Conservation (phyloP, 2,888 invertebrate species). For the Eledona agricola region DNA sequence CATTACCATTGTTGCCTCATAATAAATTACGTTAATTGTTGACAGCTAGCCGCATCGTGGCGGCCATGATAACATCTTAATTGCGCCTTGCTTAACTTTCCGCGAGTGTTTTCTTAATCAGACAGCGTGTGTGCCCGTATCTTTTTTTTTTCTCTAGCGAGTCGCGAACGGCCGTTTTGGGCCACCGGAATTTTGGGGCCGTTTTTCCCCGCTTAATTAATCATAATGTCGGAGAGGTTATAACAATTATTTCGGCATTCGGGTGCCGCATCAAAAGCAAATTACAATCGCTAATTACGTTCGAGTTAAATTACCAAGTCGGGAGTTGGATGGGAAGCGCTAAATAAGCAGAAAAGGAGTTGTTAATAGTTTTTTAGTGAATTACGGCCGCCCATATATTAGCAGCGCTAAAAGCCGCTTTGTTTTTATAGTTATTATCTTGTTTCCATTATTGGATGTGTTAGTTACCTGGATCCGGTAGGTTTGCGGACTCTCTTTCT, state of each 20-base stretch:
- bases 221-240: constrained; percentile 2
- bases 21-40: constrained; percentile 65
- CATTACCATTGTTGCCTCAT: constrained; percentile 63
- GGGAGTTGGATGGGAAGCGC: constrained; percentile 42
- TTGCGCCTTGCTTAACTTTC: constrained; percentile 61
- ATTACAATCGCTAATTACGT: constrained; percentile 45
- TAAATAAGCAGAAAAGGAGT: constrained; percentile 54
- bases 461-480: constrained; percentile 53
- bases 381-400: constrained; percentile 52
- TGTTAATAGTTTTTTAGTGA: constrained; percentile 53
- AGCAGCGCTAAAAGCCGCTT: constrained; percentile 54
- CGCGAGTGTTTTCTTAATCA: constrained; percentile 61
- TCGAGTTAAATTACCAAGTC: constrained; percentile 42
- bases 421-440: constrained; percentile 58
- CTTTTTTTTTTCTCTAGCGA: too few relatives aligned
- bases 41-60: constrained; percentile 62
- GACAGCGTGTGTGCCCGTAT: constrained; percentile 34
- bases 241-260: constrained; percentile 39
- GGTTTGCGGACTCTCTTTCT: constrained; percentile 32
- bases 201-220: constrained; percentile 1
- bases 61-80: constrained; percentile 63
- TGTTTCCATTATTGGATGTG: constrained; percentile 57
- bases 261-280: constrained; percentile 40
- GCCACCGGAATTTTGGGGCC: too few relatives aligned
- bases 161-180: too few relatives aligned